Evolutionary conservation across 2,797 vertebrate genomes (phyloP), one percentile per base, ranked within the genome.

Genomic region (Gastrophryne carolinensis): DNA sequence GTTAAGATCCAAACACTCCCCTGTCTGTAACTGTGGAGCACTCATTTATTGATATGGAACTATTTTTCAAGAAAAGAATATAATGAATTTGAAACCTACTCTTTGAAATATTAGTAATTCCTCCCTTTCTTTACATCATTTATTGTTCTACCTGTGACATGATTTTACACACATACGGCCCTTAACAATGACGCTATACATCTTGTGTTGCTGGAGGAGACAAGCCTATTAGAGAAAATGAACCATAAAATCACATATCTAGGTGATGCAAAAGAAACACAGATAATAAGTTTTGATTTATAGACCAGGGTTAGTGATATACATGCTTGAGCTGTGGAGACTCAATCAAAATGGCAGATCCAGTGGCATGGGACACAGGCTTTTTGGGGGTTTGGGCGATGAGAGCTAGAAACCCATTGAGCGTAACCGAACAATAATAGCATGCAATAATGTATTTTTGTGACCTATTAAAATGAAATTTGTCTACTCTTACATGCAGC

Each of bases 281-380:
- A 63, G 70, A 57, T 41, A 69, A 56, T 69, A 57, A 52, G 24
- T 69, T 69, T 69, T 69, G 66, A 69, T 69, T 69, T 69, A 69
- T 69, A 39, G 50, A n/a, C 34, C 34, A 15, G 66, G 57, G 66
- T 44, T 57, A 27, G 66, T 69, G 66, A 69, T 69, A 69, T 69
- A 69, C 66, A 69, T 69, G 66, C 52, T 69, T 57, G 37, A 69
- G 52, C 34, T 24, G 15, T 56, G 37, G 66, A 69, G 66, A 57
- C 66, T 69, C 66, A 57, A 69, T 69, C 66, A 69, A 69, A 69
- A 56, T 69, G 66, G 66, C 66, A 69, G 66, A 41, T 56, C 52
- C 52, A 44, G 52, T 4, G 35, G 52, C 6, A 50, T 57, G 52
- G 57, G 66, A 69, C 66, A 56, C 19, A 44, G 35, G 52, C 39